Evolutionary conservation across 2,888 invertebrate species (phyloP), one percentile per base, ranked within the genome.

Genomic region (Heteromyza rotundicornis): DNA sequence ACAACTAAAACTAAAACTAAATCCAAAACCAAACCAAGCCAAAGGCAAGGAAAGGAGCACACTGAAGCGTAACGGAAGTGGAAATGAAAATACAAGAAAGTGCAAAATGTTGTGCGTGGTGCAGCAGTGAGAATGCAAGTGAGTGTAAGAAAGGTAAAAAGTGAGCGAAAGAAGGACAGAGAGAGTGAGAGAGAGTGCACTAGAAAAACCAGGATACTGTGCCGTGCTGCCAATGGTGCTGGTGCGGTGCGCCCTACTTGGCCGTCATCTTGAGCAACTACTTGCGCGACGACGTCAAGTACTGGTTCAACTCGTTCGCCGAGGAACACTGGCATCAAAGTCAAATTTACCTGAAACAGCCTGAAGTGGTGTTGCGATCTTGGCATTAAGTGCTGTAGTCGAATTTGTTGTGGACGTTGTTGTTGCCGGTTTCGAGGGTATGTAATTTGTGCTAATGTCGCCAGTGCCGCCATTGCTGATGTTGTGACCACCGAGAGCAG

Each of bases 321-420:
- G n/a, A 7, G 17, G 10, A 17, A 10, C 32, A 10, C 32, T 2
- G 40, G 14, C 40, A 20, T 20, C 2, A 24, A 12, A 16, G 17
- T 27, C 32, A 24, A 55, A 58, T 65, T 74, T 74, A 74, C 74
- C 74, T 74, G 74, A 73, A 57, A 74, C 71, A 70, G 76, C 73
- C 55, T 75, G 67, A 61, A 76, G 76, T 64, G 73, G 72, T 69
- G 68, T 68, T 69, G 70, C 76, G 68, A 71, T 65, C 64, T 74
- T 74, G 66, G 73, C 73, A 65, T 74, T 76, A 62, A 75, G 66
- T 62, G 74, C 70, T 60, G 72, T 72, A 72, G 74, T 74, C 75
- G 73, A 74, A 66, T 71, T 74, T 60, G 73, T 76, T 63, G 76
- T 69, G 22, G 66, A 74, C 20, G 47, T 47, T 47, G 17, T 50